These are phyloP conservation scores for Heliconius cydno DNA, from an alignment of 2,888 invertebrate species.

Conservation along the genomic window DNA sequence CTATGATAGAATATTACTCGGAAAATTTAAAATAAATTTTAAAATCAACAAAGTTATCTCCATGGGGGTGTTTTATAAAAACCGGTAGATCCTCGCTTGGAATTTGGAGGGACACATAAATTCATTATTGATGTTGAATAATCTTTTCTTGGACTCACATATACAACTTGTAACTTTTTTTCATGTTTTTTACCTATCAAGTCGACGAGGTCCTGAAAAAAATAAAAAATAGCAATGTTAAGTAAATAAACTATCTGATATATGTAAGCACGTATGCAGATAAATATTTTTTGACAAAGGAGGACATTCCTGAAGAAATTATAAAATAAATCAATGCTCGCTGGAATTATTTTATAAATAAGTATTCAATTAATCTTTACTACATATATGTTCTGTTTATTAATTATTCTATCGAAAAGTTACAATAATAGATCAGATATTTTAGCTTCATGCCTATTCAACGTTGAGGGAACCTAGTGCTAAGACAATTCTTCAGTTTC, in stretches of 20 bases:
- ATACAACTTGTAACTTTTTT: slow-evolving; percentile 57
- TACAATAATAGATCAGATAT: background rate
- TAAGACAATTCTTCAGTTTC: background rate
- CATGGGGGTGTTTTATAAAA: slow-evolving; percentile 36
- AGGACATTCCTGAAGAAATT: background rate
- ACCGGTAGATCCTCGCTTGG: background rate
- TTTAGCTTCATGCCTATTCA: background rate
- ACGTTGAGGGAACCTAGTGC: background rate
- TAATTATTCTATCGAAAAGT: background rate
- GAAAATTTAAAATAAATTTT: background rate
- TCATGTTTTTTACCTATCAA: slow-evolving; percentile 60
- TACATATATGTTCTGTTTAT: background rate
- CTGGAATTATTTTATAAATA: background rate
- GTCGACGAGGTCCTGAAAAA: slow-evolving; percentile 64
- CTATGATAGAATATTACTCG: background rate
- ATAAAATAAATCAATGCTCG: background rate
- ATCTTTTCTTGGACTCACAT: slow-evolving; percentile 53
- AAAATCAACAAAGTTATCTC: slow-evolving; percentile 35
- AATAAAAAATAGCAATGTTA: background rate
- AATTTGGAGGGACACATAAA: slow-evolving; percentile 40
- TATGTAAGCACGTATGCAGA: background rate
- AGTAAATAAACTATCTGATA: background rate
- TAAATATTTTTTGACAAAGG: background rate
- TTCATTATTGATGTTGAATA: slow-evolving; percentile 54
- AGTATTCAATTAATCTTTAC: background rate